phyloP scores from a whole-genome alignment of 2,113 vertebrate genomes.

The Merops nubicus region DNA sequence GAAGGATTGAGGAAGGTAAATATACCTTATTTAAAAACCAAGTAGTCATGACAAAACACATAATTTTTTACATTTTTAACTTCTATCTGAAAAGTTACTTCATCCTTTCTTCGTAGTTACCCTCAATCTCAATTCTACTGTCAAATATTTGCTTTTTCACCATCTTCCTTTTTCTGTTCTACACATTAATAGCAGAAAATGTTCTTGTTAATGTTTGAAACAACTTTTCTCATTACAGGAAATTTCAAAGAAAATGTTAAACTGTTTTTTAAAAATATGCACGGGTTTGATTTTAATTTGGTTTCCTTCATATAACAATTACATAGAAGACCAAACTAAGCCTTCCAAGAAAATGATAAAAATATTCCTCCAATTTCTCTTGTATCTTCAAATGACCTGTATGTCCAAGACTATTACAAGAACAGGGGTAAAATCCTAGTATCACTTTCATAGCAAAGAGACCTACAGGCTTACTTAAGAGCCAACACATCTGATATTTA shows the following conservation, averaged over 20 bases:
- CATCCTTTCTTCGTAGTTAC: neutral
- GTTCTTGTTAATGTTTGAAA: neutral
- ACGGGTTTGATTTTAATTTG: neutral
- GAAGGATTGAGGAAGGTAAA: accelerated
- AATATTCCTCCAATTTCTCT: neutral
- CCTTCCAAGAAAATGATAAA: neutral
- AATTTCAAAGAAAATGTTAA: neutral
- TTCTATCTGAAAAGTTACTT: neutral
- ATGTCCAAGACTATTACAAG: neutral
- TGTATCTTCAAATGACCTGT: neutral
- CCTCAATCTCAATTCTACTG: neutral
- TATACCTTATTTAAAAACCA: neutral
- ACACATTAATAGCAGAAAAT: neutral
- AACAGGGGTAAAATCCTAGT: neutral
- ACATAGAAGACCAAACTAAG: neutral
- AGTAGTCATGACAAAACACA: neutral
- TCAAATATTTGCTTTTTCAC: neutral
- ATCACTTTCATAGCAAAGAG: neutral
- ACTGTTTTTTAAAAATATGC: neutral
- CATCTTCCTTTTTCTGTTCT: neutral
- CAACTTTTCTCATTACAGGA: neutral
- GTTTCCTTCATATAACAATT: neutral
- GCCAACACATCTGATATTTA: neutral
- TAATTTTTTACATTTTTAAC: neutral
- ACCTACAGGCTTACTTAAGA: neutral